Base-by-base conservation (phyloP, 2,888 invertebrate species). In the Gymnosoma rotundatum region DNA sequence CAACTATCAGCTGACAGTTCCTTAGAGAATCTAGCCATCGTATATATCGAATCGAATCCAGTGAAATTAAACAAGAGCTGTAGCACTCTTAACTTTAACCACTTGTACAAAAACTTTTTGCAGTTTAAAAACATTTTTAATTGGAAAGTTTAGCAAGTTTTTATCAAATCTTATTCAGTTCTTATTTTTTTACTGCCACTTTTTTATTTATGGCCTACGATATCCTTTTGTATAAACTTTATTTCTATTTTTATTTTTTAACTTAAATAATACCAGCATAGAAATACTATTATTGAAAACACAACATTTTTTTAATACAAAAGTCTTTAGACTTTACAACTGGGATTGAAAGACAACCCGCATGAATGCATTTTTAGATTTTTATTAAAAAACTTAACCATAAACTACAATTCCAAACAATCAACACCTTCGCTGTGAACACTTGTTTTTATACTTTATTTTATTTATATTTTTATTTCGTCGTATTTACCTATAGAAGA, bases 391-490 rank as follows among this genome's bases (percentile, higher is more conserved):
- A 50, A 52, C 18, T 4, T 16, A 20, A 32, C 20, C 21, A 58
- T 10, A 70, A 58, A 75, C 64, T 81, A 66, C 70, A 70, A 63
- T 72, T 81, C 78, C 74, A 66, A 84, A 56, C 81, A 78, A 84
- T 84, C 84, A 84, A 84, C 84, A 84, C 84, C 81, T 84, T 78
- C 56, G 42, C 32, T 56, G 63, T 56, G 61, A 61, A 67, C 76
- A 76, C 66, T 67, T 52, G 48, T 42, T 78, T 69, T 78, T 52
- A 52, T 60, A 42, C 32, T 54, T 74, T 73, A 69, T 76, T 78
- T 48, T 42, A 54, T 61, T 5, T 32, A 32, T 5, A 32, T 78
- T 48, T 67, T 58, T 50, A 61, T 63, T 78, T 74, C 69, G 69
- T 78, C 69, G 48, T 64, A 78, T 78, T 78, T 79, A 60, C 66